Conservation (phyloP, 2,888 invertebrate genomes). For the Cantharis flavilabris region DNA sequence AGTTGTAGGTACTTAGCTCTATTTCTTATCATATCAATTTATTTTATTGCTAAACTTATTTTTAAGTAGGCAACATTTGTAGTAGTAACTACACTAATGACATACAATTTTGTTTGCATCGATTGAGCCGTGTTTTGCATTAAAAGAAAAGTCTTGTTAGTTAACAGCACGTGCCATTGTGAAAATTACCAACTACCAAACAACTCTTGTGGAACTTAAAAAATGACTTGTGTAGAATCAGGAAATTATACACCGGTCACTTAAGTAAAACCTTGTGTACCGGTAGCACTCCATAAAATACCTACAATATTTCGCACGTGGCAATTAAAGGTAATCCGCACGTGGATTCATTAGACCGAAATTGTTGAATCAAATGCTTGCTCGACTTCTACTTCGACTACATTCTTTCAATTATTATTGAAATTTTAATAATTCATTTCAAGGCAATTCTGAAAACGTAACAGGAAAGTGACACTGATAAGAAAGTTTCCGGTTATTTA, state of each 20-base stretch:
- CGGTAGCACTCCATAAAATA: conserved; percentile 23
- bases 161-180: conserved; percentile 10
- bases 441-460: conserved; percentile 30
- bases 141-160: conserved; percentile 18
- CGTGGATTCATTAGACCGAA: conserved; percentile 38
- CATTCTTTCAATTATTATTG: not conserved
- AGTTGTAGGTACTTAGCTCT: not conserved
- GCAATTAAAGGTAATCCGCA: conserved; percentile 24
- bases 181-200: conserved; percentile 2
- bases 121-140: not conserved
- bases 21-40: not conserved
- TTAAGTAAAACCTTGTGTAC: conserved; percentile 40
- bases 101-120: not conserved
- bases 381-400: not conserved
- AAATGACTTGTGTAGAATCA: conserved; percentile 35
- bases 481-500: conserved; percentile 37
- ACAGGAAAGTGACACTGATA: conserved; percentile 45
- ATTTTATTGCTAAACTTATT: not conserved
- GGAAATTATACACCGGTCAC: conserved; percentile 33
- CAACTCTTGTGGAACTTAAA: conserved; percentile 23
- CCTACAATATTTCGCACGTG: conserved; percentile 31
- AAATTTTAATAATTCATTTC: conserved; percentile 19
- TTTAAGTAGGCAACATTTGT: not conserved
- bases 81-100: not conserved
- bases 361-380: conserved; percentile 18